Evolutionary conservation across 1,140 invertebrate genomes (phyloP).

Genomic region (Octopus sinensis): DNA sequence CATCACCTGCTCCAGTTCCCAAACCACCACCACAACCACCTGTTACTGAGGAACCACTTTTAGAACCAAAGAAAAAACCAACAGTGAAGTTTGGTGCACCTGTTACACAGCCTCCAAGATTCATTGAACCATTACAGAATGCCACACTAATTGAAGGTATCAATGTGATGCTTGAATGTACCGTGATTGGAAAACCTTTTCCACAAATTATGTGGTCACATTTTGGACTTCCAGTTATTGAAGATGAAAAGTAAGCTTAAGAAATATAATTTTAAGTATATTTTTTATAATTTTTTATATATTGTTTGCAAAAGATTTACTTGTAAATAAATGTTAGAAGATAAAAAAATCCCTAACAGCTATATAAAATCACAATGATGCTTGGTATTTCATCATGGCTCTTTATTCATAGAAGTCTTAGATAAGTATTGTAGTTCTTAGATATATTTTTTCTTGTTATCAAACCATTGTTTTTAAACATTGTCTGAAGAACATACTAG

Average conservation of each 20-base stretch:
- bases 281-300: no score
- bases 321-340: neutral
- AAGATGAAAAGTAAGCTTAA: conserved; percentile 41
- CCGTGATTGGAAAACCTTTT: conserved; percentile 57
- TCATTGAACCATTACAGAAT: conserved; percentile 63
- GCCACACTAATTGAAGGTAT: conserved; percentile 45
- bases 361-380: no score
- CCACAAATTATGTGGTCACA: conserved; percentile 59
- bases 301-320: neutral
- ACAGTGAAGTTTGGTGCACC: conserved; percentile 21
- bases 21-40: conserved; percentile 29
- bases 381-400: no score
- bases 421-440: no score
- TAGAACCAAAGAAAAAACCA: conserved; percentile 29
- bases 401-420: no score
- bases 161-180: conserved; percentile 55
- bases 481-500: no score
- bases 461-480: no score
- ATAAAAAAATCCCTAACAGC: neutral
- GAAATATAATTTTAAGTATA: neutral
- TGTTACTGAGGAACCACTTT: conserved; percentile 23
- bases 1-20: conserved; percentile 23
- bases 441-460: no score
- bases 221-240: conserved; percentile 47
- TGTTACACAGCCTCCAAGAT: conserved; percentile 41